These are phyloP conservation scores for Ornithorhynchus anatinus DNA, from an alignment of 2,113 vertebrate species.

Conservation along the genomic window DNA sequence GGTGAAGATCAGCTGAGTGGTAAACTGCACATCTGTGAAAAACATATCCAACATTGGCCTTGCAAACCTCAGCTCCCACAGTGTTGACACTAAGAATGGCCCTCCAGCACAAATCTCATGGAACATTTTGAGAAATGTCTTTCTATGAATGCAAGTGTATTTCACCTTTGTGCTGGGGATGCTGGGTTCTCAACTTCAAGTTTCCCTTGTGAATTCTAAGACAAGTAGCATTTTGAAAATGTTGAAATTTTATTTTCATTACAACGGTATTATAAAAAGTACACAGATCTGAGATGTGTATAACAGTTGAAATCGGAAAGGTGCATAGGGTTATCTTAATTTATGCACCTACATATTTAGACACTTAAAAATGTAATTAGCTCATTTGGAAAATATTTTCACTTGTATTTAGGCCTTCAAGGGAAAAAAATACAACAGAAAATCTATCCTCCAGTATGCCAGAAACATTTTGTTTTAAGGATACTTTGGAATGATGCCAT, in stretches of 20 bases:
- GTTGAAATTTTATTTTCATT: background rate
- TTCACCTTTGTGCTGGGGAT: fast-evolving
- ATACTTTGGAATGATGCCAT: constrained; percentile 7
- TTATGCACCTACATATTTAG: constrained; percentile 5
- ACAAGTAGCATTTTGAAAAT: background rate
- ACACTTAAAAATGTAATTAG: background rate
- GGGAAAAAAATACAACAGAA: background rate
- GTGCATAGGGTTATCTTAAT: background rate
- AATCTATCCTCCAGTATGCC: constrained; percentile 21
- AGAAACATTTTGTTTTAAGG: constrained; percentile 2
- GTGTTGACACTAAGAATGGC: too few relatives aligned
- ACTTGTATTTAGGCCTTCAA: background rate
- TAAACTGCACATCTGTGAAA: background rate
- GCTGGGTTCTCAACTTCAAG: background rate
- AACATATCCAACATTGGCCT: too few relatives aligned
- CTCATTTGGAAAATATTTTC: constrained; percentile 17
- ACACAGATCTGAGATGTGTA: background rate
- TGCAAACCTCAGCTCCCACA: too few relatives aligned
- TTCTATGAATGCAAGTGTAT: too few relatives aligned
- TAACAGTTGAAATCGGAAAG: background rate
- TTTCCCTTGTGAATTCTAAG: background rate
- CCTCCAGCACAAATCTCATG: too few relatives aligned
- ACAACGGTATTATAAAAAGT: background rate
- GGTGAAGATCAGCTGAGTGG: fast-evolving
- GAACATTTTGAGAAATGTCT: too few relatives aligned